These are phyloP conservation scores for Drosophila neonasuta DNA, from an alignment of 2,888 invertebrate genomes.

Conservation along the genomic window DNA sequence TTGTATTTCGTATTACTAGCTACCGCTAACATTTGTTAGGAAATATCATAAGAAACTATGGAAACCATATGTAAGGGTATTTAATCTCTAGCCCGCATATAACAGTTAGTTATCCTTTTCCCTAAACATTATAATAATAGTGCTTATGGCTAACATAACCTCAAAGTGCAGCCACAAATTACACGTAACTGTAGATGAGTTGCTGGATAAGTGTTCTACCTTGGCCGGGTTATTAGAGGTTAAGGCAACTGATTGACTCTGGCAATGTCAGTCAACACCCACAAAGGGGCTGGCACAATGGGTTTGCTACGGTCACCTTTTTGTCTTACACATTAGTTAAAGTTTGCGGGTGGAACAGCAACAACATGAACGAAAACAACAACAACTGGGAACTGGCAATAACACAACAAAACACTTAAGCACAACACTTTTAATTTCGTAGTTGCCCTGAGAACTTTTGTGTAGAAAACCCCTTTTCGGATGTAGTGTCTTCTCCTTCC, in stretches of 20 bases:
- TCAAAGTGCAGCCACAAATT: slow-evolving; percentile 51
- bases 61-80: not conserved
- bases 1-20: no score
- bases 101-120: not conserved
- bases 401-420: slow-evolving; percentile 75
- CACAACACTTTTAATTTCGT: slow-evolving; percentile 73
- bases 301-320: slow-evolving; percentile 46
- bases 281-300: slow-evolving; percentile 13
- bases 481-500: not conserved
- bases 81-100: not conserved
- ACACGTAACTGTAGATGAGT: not conserved
- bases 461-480: slow-evolving; percentile 37
- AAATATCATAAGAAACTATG: not conserved
- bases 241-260: slow-evolving; percentile 60
- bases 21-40: no score
- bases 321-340: slow-evolving; percentile 68
- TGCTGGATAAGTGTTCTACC: not conserved
- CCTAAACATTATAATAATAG: not conserved
- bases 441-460: slow-evolving; percentile 36
- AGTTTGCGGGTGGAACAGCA: slow-evolving; percentile 56
- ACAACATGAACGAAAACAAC: slow-evolving; percentile 26
- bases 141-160: slow-evolving; percentile 28
- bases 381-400: slow-evolving; percentile 40
- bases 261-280: slow-evolving; percentile 35
- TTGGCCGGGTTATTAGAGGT: not conserved